These are phyloP conservation scores for Scaeva pyrastri DNA, from an alignment of 2,888 invertebrate species.

Conservation along the genomic window DNA sequence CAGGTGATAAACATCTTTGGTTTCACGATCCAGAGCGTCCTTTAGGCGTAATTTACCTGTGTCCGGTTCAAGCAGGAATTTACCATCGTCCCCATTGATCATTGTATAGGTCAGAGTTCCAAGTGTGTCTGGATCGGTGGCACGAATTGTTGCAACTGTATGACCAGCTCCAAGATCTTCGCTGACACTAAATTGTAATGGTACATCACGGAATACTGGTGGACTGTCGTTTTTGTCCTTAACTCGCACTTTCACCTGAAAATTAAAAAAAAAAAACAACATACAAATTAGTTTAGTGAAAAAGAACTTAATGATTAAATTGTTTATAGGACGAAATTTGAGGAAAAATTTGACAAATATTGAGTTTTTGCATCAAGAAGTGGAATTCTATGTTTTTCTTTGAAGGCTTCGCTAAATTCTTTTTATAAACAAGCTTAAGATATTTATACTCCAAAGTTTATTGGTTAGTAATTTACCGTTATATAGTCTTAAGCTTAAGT, in stretches of 20 bases:
- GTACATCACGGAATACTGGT: constrained; percentile 92
- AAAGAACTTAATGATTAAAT: too few species aligned
- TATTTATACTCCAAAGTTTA: too few species aligned
- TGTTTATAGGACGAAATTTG: too few species aligned
- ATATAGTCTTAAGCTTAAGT: too few species aligned
- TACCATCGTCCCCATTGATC: constrained; percentile 87
- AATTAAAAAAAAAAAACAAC: constrained; percentile 77
- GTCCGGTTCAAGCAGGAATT: constrained; percentile 89
- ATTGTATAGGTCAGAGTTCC: constrained; percentile 91
- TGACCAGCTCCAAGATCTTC: constrained; percentile 94
- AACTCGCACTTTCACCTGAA: constrained; percentile 93
- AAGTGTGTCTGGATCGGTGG: constrained; percentile 93
- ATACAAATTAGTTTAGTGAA: background rate
- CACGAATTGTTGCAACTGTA: constrained; percentile 90
- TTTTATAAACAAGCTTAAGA: too few species aligned
- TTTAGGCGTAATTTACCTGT: constrained; percentile 90
- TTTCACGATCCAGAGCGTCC: constrained; percentile 93
- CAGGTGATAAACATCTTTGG: constrained; percentile 90
- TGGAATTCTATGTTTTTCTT: too few species aligned
- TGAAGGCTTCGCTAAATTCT: too few species aligned
- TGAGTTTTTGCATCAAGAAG: too few species aligned
- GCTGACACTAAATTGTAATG: constrained; percentile 90
- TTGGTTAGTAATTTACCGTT: too few species aligned
- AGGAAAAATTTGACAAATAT: too few species aligned
- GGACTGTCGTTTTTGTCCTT: constrained; percentile 97